Conservation (phyloP, 2,113 vertebrate genomes). For the Ochotona curzoniae region DNA sequence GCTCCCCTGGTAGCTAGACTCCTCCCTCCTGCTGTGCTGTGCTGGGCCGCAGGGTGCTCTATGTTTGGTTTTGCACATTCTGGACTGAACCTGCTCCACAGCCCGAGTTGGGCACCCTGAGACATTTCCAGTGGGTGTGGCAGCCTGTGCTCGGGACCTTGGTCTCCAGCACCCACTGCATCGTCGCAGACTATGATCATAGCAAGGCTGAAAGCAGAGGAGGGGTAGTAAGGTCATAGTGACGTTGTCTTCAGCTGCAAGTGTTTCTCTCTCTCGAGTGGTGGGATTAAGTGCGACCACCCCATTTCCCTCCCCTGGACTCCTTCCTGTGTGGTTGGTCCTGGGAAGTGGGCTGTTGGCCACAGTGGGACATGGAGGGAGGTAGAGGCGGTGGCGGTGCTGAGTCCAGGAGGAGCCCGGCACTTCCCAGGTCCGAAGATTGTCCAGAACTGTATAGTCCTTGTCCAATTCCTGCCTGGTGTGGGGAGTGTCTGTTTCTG, state of each 20-base stretch:
- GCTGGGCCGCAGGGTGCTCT: neutral
- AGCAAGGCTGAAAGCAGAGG: neutral
- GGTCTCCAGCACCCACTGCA: neutral
- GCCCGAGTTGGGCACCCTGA: neutral
- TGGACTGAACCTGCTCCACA: neutral
- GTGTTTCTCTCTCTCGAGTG: neutral
- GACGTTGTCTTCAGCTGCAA: neutral
- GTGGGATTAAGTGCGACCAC: neutral
- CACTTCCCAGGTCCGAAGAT: rapidly evolving
- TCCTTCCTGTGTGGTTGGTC: neutral
- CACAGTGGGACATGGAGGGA: neutral
- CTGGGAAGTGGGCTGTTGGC: neutral
- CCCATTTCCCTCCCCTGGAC: neutral
- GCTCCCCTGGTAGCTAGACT: no score
- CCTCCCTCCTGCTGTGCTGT: neutral
- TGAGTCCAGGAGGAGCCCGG: neutral
- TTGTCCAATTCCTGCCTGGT: neutral
- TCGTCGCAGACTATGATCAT: neutral
- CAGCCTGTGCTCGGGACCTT: neutral
- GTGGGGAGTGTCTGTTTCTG: neutral
- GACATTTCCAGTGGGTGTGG: neutral
- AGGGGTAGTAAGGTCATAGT: neutral
- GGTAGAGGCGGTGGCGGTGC: neutral
- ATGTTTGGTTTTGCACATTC: neutral
- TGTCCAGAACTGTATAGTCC: rapidly evolving